These are phyloP conservation scores for Cebus imitator DNA, from an alignment of 2,113 vertebrate genomes.

Conservation along the genomic window DNA sequence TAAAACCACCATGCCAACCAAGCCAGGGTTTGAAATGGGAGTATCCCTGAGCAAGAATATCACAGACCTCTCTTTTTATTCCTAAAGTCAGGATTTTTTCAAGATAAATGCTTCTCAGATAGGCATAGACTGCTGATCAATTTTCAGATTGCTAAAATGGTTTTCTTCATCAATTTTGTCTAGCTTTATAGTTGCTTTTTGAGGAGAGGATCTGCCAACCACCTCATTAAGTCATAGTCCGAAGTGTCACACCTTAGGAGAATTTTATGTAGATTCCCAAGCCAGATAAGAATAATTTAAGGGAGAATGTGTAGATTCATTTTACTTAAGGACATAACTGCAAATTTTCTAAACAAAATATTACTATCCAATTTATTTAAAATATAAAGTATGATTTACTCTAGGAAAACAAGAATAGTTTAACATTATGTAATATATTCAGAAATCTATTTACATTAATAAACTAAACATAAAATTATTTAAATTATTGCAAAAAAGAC, in stretches of 20 bases:
- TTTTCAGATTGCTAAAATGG: not conserved
- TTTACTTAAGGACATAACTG: not conserved
- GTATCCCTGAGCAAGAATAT: not conserved
- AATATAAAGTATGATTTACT: not conserved
- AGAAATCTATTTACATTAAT: slow-evolving; percentile 1
- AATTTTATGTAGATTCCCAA: not conserved
- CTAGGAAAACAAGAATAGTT: not conserved
- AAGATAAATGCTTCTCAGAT: not conserved
- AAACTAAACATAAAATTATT: not conserved
- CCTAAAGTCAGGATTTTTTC: not conserved
- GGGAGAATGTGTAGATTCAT: not conserved
- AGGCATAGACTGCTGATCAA: not conserved
- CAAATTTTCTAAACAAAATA: not conserved
- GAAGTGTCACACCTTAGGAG: not conserved
- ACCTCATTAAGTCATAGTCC: not conserved
- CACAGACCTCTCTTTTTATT: not conserved
- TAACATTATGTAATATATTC: slow-evolving; percentile 2
- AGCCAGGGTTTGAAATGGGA: not conserved
- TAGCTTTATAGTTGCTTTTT: not conserved
- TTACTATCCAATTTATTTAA: not conserved
- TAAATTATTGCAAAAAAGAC: slow-evolving; percentile 12
- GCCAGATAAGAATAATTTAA: not conserved
- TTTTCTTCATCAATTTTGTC: not conserved
- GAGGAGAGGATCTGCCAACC: not conserved
- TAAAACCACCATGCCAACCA: not conserved